Percentiles rank a stretch among this genome's conserved stretches.
Evolutionary conservation across 2,797 vertebrate genomes (phyloP).

Genomic region (Argya squamiceps): DNA sequence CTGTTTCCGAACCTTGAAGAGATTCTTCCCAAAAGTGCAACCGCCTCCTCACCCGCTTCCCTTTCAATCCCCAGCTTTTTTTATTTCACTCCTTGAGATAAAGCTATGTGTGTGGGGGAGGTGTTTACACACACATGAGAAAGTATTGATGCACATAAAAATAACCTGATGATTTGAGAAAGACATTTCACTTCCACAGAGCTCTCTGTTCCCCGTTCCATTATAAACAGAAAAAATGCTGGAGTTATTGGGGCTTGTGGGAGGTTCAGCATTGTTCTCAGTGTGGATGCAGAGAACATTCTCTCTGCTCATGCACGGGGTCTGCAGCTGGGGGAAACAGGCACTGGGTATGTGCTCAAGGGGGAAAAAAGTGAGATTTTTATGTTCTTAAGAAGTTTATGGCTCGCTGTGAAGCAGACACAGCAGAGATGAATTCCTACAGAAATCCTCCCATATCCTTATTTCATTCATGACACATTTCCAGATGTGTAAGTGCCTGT

Average conservation of each 20-base stretch:
- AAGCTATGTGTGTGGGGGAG: background rate
- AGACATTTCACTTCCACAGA: background rate
- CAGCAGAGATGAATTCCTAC: background rate
- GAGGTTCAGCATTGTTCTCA: background rate
- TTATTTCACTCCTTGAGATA: background rate
- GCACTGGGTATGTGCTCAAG: background rate
- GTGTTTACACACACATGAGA: slow-evolving; percentile 10
- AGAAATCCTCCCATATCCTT: background rate
- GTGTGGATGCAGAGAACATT: background rate
- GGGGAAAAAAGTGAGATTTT: background rate
- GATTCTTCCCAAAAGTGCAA: slow-evolving; percentile 31
- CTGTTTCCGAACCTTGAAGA: slow-evolving; percentile 31
- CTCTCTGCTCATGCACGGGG: background rate
- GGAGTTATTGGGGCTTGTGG: background rate
- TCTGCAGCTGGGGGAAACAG: background rate
- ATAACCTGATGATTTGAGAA: slow-evolving; percentile 24
- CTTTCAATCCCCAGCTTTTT: slow-evolving; percentile 9
- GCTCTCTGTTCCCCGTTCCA: background rate
- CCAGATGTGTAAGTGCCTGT: background rate
- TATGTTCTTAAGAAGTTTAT: background rate
- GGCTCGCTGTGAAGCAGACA: background rate
- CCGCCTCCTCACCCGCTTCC: background rate
- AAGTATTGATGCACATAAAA: slow-evolving; percentile 27
- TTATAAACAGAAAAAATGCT: background rate
- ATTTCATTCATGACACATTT: background rate